Percentiles rank a stretch among this genome's conserved stretches.
These are phyloP conservation scores for Drosophila grimshawi DNA, from an alignment of 1,140 invertebrate genomes.

Conservation along the genomic window DNA sequence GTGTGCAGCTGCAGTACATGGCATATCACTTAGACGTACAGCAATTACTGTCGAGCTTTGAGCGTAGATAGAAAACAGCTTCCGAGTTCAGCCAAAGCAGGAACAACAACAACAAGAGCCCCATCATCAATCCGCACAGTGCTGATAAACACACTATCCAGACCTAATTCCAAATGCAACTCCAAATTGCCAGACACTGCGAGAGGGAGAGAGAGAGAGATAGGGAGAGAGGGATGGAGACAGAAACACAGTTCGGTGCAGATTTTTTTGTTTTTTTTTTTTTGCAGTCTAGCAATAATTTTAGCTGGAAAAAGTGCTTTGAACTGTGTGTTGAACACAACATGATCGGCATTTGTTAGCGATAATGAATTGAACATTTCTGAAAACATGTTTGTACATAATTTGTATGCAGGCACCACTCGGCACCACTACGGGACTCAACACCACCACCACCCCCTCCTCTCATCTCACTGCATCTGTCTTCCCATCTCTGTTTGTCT, in stretches of 20 bases:
- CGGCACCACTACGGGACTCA: slow-evolving; percentile 24
- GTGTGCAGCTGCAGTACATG: slow-evolving; percentile 48
- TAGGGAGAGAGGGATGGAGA: not conserved
- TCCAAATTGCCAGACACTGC: not conserved
- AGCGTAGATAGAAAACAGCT: slow-evolving; percentile 48
- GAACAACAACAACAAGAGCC: slow-evolving; percentile 3
- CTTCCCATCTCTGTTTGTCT: slow-evolving; percentile 21
- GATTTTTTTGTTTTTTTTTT: slow-evolving; percentile 7
- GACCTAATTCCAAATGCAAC: slow-evolving; percentile 39
- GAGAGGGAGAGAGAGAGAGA: not conserved
- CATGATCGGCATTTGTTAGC: slow-evolving; percentile 84
- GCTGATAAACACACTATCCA: slow-evolving; percentile 39
- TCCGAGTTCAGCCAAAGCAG: slow-evolving; percentile 46
- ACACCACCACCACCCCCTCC: slow-evolving; percentile 17
- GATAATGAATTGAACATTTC: slow-evolving; percentile 84
- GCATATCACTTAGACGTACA: slow-evolving; percentile 75
- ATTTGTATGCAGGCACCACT: slow-evolving; percentile 76
- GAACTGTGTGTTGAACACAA: slow-evolving; percentile 80
- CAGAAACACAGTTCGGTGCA: too few species aligned
- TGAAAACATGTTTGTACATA: slow-evolving; percentile 83
- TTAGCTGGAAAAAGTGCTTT: slow-evolving; percentile 78
- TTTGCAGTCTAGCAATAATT: slow-evolving; percentile 70
- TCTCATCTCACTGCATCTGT: slow-evolving; percentile 19
- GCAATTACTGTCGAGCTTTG: slow-evolving; percentile 63
- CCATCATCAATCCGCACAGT: slow-evolving; percentile 29